phyloP scores from a whole-genome alignment of 2,113 vertebrate species.

The Silurus meridionalis region DNA sequence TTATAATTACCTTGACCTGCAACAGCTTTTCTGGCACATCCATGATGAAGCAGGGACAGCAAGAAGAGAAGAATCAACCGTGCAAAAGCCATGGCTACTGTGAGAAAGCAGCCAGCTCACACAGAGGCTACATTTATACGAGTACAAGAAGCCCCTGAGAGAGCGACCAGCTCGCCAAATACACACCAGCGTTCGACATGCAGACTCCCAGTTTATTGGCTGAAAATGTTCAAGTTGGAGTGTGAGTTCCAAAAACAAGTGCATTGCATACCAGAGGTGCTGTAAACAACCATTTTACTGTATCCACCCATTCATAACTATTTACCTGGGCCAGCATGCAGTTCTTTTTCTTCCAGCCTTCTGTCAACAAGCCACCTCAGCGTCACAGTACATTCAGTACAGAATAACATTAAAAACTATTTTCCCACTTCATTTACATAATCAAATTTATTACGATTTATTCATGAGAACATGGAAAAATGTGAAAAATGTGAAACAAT shows the following conservation, averaged over 20 bases:
- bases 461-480: background rate
- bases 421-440: background rate
- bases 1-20: constrained; percentile 59
- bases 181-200: constrained; percentile 59
- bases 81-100: constrained; percentile 65
- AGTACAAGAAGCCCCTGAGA: constrained; percentile 54
- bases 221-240: constrained; percentile 57
- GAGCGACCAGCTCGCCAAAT: constrained; percentile 59
- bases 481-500: background rate
- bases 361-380: constrained; percentile 62
- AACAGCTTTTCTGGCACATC: constrained; percentile 65
- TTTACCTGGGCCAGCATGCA: constrained; percentile 66
- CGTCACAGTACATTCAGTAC: constrained; percentile 46
- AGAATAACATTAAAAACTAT: background rate
- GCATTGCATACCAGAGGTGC: constrained; percentile 56
- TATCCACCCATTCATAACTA: constrained; percentile 73
- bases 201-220: constrained; percentile 62
- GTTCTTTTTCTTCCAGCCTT: constrained; percentile 60
- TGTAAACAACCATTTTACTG: constrained; percentile 67
- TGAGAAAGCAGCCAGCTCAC: constrained; percentile 46
- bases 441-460: background rate
- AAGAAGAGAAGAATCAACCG: constrained; percentile 61
- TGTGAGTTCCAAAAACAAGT: constrained; percentile 61
- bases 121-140: constrained; percentile 57
- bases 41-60: constrained; percentile 62